Base-by-base conservation (phyloP, 2,113 vertebrate genomes). In the Solea solea region DNA sequence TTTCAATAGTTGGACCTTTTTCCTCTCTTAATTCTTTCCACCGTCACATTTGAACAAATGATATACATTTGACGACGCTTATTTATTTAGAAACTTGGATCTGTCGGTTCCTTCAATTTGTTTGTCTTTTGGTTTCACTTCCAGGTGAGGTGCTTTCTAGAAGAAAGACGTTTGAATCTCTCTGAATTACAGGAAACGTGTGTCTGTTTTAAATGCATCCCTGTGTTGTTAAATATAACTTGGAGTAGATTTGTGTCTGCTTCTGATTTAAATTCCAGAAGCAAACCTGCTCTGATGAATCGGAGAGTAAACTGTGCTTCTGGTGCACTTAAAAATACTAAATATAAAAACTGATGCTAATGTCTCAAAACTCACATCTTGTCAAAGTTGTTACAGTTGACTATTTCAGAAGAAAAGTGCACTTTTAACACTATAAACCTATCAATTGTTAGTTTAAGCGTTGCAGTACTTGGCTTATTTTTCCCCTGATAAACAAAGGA, bases 1-100 rank as follows among this genome's bases (percentile, higher is more conserved):
- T 93, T 93, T 92, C 88, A 90, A 57, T 86, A 87, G 28, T 66
- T 61, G 50, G 63, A 28, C 64, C 16, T 71, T 69, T 67, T 55
- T 39, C 40, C 40, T 5, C 13, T 1, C 8, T 46, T 52, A 8
- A 9, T 25, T 8, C 7, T 9, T 49, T 72, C 42, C n/a, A 55
- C 5, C 34, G 46, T 11, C 7, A 1, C 16, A 27, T 64, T 16
- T 44, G 6, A 28, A 9, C 7, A 25, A 34, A 48, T 48, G 1
- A 13, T 12, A 13, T 14, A 48, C 1, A 48, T 34, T 34, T 4
- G 25, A 65, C 21, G 21, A 21, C 21, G 21, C 21, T 21, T 21
- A 21, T 21, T 21, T 57, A 77, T 78, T 41, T 57, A 28, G 54
- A 74, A 72, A 8, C 1, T 0, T 2, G 6, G 1, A 15, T 16